Evolutionary conservation across 2,113 vertebrate genomes (phyloP).

Genomic region (Dipodomys spectabilis): DNA sequence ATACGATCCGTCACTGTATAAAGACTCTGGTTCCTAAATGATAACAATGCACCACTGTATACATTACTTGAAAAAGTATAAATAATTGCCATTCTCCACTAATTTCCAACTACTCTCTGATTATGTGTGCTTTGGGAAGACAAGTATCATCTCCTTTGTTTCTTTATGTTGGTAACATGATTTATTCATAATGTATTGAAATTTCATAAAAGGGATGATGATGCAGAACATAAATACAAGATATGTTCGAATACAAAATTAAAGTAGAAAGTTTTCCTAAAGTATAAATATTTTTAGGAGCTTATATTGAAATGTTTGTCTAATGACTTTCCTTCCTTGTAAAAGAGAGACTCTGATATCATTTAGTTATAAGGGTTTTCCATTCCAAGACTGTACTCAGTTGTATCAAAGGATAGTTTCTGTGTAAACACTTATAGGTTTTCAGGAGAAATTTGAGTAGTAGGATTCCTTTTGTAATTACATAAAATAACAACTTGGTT

Average conservation of each 20-base stretch:
- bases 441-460: neutral
- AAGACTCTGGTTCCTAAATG: neutral
- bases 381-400: neutral
- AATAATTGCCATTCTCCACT: neutral
- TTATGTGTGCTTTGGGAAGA: neutral
- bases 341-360: neutral
- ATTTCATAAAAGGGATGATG: neutral
- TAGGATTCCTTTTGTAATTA: neutral
- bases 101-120: neutral
- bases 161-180: too few relatives aligned
- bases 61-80: constrained; percentile 9
- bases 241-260: neutral
- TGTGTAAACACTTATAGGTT: neutral
- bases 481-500: neutral
- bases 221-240: too few relatives aligned
- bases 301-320: neutral
- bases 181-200: neutral
- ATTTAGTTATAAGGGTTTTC: neutral
- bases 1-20: neutral
- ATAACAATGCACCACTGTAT: neutral
- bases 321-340: neutral
- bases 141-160: neutral
- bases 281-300: neutral
- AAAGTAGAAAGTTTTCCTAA: neutral
- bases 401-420: neutral